Conservation (phyloP, 2,113 vertebrate genomes). For the Calidris pygmaea region DNA sequence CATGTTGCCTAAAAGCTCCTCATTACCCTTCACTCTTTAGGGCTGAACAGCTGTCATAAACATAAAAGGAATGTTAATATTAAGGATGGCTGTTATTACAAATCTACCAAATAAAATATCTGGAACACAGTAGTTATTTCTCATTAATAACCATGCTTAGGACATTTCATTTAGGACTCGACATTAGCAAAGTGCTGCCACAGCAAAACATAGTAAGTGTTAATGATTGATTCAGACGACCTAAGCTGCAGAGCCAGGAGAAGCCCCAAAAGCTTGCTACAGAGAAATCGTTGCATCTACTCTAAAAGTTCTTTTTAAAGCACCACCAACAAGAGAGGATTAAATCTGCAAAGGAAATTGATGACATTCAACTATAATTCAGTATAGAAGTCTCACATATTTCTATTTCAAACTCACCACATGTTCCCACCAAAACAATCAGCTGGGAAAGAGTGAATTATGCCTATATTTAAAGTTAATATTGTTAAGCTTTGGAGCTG, state of each 20-base stretch:
- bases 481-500: background rate
- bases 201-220: background rate
- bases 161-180: background rate
- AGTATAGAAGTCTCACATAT: background rate
- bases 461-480: background rate
- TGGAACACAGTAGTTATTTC: background rate
- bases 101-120: background rate
- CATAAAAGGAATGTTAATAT: background rate
- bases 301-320: background rate
- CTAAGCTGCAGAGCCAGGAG: background rate
- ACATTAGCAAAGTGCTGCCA: background rate
- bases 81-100: background rate
- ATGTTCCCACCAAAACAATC: slow-evolving; percentile 4
- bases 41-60: background rate
- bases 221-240: background rate
- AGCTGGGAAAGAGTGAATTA: background rate
- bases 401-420: slow-evolving; percentile 12
- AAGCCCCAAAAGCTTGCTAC: background rate
- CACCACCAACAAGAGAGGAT: background rate
- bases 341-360: background rate
- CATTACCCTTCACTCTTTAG: background rate
- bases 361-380: background rate
- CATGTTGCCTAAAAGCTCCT: background rate
- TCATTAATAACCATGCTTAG: background rate
- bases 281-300: background rate